These are phyloP conservation scores for Alsophila aescularia DNA, from an alignment of 2,888 invertebrate species.

Conservation along the genomic window DNA sequence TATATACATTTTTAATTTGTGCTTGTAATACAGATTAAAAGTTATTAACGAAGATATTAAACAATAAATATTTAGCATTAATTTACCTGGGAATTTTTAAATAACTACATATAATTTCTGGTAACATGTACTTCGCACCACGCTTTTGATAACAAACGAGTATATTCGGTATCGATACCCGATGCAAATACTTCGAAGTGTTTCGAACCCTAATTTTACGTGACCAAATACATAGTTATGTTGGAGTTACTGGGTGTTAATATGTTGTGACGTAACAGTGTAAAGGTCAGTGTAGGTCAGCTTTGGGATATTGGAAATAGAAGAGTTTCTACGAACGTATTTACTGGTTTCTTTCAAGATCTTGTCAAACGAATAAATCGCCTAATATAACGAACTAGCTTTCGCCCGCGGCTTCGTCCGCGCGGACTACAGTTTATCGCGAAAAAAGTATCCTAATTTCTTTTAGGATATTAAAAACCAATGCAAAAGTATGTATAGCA, in stretches of 20 bases:
- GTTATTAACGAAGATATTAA: too few relatives aligned
- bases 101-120: too few relatives aligned
- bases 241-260: slow-evolving; percentile 5
- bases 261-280: background rate
- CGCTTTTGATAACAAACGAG: background rate
- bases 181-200: background rate
- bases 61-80: too few relatives aligned
- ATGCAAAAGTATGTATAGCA: too few relatives aligned
- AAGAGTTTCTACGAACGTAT: background rate
- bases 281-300: slow-evolving; percentile 19
- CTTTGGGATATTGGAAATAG: slow-evolving; percentile 14
- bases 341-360: background rate
- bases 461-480: too few relatives aligned
- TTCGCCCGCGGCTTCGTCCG: too few relatives aligned
- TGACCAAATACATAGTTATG: slow-evolving; percentile 9
- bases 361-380: background rate
- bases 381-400: too few relatives aligned
- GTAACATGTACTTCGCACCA: background rate
- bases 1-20: too few relatives aligned
- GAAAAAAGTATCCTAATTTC: too few relatives aligned
- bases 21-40: too few relatives aligned
- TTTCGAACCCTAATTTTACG: background rate
- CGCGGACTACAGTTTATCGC: too few relatives aligned
- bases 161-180: slow-evolving; percentile 2
- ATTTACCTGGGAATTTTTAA: too few relatives aligned